Evolutionary conservation across 2,797 vertebrate species (phyloP), one percentile per base, ranked within the genome.

Genomic region (Siniperca scherzeri): DNA sequence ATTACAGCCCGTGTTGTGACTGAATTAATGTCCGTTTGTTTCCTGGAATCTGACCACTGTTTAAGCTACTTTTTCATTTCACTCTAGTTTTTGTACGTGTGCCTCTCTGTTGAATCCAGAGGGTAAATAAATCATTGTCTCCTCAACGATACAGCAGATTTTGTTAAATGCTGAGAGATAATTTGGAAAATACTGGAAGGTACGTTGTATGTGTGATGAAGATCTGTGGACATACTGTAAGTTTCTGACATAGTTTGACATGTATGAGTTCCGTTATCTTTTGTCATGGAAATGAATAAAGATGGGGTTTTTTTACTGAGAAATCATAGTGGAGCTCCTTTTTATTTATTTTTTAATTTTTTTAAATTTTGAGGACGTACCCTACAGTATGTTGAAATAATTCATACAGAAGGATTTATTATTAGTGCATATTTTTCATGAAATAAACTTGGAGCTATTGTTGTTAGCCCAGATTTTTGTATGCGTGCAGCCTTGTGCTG

Each of bases 241-340:
- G 53, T 46, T 72, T 70, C 27, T 16, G 33, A 25, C 46, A 40
- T 30, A 67, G 72, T 82, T 67, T 77, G 75, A 77, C 52, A 66
- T 70, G 69, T 74, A 22, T 61, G 56, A 75, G 25, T 67, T 83
- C 3, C 40, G 82, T 74, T 78, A 70, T 72, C 79, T 87, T 88
- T 81, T 83, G 65, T 78, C 73, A 66, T 84, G 55, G 44, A 87
- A 72, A 80, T 78, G 16, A 92, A 91, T 91, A 93, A 92, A 91
- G 42, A 52, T 71, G n/a, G 30, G 30, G 30, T 0, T 85, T 88
- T 83, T 77, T 82, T 75, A 81, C 46, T 56, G 21, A 56, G 4
- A 11, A 55, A 74, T 66, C n/a, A 0, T n/a, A 2, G 40, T 64
- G 25, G 0, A 27, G 36, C 25, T 44, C 4, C 33, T 7, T 13